phyloP scores from a whole-genome alignment of 2,888 invertebrate genomes.

The Scaptomyza cyrtandrae region DNA sequence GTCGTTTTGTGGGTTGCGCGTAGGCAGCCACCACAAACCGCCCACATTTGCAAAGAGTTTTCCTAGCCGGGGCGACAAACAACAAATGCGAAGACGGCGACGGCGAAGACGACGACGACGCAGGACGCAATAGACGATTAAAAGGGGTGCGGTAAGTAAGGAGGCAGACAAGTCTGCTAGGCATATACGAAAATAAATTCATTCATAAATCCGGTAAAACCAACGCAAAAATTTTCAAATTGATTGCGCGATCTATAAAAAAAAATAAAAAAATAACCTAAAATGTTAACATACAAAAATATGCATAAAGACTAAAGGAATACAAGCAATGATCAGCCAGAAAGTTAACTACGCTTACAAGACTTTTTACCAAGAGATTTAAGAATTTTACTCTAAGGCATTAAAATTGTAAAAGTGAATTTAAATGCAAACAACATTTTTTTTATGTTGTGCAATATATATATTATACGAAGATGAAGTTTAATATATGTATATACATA shows the following conservation, averaged over 20 bases:
- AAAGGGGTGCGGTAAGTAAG: slow-evolving; percentile 3
- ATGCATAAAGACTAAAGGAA: slow-evolving; percentile 33
- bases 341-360: slow-evolving; percentile 25
- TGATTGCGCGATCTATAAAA: slow-evolving; percentile 68
- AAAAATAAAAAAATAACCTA: slow-evolving; percentile 30
- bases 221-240: slow-evolving; percentile 77
- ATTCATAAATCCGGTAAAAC: slow-evolving; percentile 80
- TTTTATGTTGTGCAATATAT: too few relatives aligned
- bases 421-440: background rate
- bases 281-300: slow-evolving; percentile 38
- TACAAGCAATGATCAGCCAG: background rate
- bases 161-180: slow-evolving; percentile 70
- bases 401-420: background rate
- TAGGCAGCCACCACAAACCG: slow-evolving; percentile 70
- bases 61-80: slow-evolving; percentile 74
- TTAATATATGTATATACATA: too few relatives aligned
- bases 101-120: slow-evolving; percentile 44
- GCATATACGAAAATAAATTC: slow-evolving; percentile 75
- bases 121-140: slow-evolving; percentile 41
- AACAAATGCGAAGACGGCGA: slow-evolving; percentile 59
- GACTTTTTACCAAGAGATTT: background rate
- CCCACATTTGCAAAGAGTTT: slow-evolving; percentile 75
- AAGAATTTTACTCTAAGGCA: background rate
- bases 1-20: slow-evolving; percentile 72
- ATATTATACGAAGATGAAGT: too few relatives aligned